These are phyloP conservation scores for Knipowitschia caucasica DNA, from an alignment of 2,797 vertebrate genomes.

Conservation along the genomic window DNA sequence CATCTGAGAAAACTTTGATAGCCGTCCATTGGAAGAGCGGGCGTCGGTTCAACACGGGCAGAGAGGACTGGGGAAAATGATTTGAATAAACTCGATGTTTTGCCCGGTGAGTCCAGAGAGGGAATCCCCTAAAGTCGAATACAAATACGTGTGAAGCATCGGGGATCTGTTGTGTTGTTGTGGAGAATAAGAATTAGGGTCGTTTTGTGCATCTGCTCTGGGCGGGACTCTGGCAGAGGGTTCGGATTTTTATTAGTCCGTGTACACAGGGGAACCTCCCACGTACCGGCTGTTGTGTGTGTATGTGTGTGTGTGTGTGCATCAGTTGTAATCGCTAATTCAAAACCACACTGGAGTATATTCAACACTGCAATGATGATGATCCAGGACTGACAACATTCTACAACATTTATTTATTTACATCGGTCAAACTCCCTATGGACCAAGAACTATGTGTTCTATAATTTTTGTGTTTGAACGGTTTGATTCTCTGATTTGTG, in stretches of 20 bases:
- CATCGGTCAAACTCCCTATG: too few relatives aligned
- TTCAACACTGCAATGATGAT: too few relatives aligned
- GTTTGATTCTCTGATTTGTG: too few relatives aligned
- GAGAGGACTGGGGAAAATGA: slow-evolving; percentile 1
- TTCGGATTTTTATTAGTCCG: slow-evolving; percentile 3
- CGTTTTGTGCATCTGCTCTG: slow-evolving; percentile 8
- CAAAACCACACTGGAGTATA: background rate
- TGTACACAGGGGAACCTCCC: too few relatives aligned
- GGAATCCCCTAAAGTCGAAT: slow-evolving; percentile 4
- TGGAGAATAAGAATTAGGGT: background rate
- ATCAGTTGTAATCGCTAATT: too few relatives aligned
- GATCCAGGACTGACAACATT: too few relatives aligned
- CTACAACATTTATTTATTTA: too few relatives aligned
- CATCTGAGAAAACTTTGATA: slow-evolving; percentile 1
- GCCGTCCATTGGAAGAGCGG: background rate
- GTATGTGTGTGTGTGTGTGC: too few relatives aligned
- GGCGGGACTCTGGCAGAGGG: background rate
- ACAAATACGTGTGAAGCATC: slow-evolving; percentile 8
- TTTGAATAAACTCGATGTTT: background rate
- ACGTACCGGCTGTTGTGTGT: too few relatives aligned
- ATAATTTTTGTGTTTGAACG: too few relatives aligned
- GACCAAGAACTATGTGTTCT: too few relatives aligned
- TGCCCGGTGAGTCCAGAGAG: slow-evolving; percentile 5
- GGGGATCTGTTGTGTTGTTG: background rate
- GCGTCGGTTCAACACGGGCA: background rate